Conservation (phyloP, 2,797 vertebrate species). For the Esox lucius region DNA sequence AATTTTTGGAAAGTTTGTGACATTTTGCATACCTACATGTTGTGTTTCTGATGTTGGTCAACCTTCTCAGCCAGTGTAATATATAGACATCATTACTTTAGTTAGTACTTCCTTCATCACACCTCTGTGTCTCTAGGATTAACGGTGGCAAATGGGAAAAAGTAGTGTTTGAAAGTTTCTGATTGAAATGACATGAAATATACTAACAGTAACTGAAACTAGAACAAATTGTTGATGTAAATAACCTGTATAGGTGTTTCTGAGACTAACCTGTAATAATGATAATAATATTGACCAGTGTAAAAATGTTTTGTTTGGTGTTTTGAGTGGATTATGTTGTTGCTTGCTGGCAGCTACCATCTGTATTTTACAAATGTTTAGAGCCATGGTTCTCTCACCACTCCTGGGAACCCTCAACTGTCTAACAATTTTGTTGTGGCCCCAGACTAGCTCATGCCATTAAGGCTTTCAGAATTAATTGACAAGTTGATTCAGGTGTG, state of each 20-base stretch:
- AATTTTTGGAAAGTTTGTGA: not conserved
- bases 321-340: constrained; percentile 44
- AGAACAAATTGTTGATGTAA: constrained; percentile 57
- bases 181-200: constrained; percentile 43
- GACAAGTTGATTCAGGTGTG: too few species aligned
- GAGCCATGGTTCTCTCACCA: too few species aligned
- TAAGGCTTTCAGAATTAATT: too few species aligned
- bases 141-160: not conserved
- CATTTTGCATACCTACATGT: not conserved
- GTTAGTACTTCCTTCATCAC: not conserved
- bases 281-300: constrained; percentile 66
- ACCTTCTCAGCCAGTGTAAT: not conserved
- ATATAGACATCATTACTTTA: not conserved
- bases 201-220: constrained; percentile 65
- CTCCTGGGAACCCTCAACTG: too few species aligned
- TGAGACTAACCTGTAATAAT: constrained; percentile 65
- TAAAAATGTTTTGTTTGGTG: constrained; percentile 44
- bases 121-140: not conserved
- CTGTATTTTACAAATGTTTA: constrained; percentile 34
- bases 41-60: not conserved
- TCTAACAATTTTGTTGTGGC: too few species aligned
- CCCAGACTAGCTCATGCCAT: too few species aligned
- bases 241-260: constrained; percentile 67
- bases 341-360: constrained; percentile 36
- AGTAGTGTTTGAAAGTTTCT: not conserved